A percentile compares a stretch with the other conserved stretches of the same genome.
phyloP scores from a whole-genome alignment of 2,113 vertebrate species.

The Elachura formosa region DNA sequence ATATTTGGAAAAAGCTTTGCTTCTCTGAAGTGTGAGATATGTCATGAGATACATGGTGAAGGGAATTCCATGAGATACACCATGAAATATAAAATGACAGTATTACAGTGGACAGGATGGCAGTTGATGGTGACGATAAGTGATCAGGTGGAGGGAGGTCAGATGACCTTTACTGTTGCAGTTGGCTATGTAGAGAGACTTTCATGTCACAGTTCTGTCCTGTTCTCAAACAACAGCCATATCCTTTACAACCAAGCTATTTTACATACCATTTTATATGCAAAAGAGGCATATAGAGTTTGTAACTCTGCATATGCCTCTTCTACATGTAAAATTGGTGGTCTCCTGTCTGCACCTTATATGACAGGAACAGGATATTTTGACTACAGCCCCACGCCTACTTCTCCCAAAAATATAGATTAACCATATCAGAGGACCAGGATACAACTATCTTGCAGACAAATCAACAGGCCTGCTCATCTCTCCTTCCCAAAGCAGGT shows the following conservation, averaged over 20 bases:
- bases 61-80: not conserved
- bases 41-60: not conserved
- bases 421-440: not conserved
- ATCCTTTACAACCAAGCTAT: not conserved
- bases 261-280: no score
- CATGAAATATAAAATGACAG: not conserved
- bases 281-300: no score
- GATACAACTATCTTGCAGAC: not conserved
- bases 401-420: not conserved
- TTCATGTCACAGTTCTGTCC: not conserved
- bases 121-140: rapidly evolving
- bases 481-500: not conserved
- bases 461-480: not conserved
- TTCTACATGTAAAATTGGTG: not conserved
- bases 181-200: rapidly evolving
- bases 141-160: no score
- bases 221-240: not conserved
- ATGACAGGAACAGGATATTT: not conserved
- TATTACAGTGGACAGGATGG: not conserved
- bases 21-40: not conserved
- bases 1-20: not conserved
- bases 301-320: no score
- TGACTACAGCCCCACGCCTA: not conserved
- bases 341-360: rapidly evolving
- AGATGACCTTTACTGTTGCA: not conserved